Evolutionary conservation across 1,140 invertebrate genomes (phyloP), one percentile per base, ranked within the genome.

Genomic region (Phocides pigmalion): DNA sequence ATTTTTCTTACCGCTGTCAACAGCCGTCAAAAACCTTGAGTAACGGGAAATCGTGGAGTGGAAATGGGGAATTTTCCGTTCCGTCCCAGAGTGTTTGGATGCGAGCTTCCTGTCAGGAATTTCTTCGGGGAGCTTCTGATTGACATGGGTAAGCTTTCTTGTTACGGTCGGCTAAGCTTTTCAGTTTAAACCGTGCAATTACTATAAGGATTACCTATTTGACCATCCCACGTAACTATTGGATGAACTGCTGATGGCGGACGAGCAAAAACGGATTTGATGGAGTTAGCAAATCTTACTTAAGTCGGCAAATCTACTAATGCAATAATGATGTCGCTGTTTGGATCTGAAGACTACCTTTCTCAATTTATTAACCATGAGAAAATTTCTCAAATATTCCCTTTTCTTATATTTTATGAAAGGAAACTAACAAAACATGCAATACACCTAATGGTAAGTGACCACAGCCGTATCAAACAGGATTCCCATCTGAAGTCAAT

Each of bases 1-100:
- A 51, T 51, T 51, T 51, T 51, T 51, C 49, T 51, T 35, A 35
- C 49, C 49, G 49, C 49, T 51, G 49, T 51, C 49, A 51, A 32
- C 49, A 22, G 49, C 49, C 28, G 49, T 51, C 49, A 51, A 51
- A 50, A 35, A 35, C 16, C 49, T 35, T 37, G 25, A 51, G 49
- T 51, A 35, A 51, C 49, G 28, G 49, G 28, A 32, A 51, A 51
- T 17, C 15, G 25, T 37, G 28, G 49, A 51, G 49, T 51, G 25
- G 51, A 56, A 56, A 56, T 56, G 37, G 51, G 15, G 39, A 49
- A 28, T 15, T 28, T 56, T 9, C 37, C 6, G 19, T 12, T 4
- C 20, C 12, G 37, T 54, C 8, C 19, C 37, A 8, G 3, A 42
- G 42, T 56, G 42, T 42, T 51, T 19, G 19, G 53, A n/a, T 41